These are phyloP conservation scores for Dallia pectoralis DNA, from an alignment of 2,797 vertebrate species.

Conservation along the genomic window DNA sequence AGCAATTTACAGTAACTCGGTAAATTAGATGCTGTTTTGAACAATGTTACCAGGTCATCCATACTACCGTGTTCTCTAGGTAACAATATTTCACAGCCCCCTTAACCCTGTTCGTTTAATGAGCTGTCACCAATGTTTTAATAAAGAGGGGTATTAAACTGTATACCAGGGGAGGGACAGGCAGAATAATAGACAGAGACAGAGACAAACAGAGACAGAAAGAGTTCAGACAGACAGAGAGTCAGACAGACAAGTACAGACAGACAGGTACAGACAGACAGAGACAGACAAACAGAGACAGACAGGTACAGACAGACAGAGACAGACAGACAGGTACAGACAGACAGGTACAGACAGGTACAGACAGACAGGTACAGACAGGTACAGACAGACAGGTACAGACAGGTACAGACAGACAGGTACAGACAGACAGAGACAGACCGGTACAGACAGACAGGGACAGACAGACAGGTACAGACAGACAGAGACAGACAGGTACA, in stretches of 20 bases:
- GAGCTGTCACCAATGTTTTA: not conserved
- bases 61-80: not conserved
- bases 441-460: not conserved
- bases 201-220: not conserved
- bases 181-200: not conserved
- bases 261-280: not conserved
- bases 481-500: constrained; percentile 14
- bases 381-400: not conserved
- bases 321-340: not conserved
- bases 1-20: not conserved
- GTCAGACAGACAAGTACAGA: not conserved
- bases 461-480: constrained; percentile 13
- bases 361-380: constrained; percentile 6
- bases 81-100: not conserved
- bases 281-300: not conserved
- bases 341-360: constrained; percentile 3
- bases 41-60: constrained; percentile 3
- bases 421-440: not conserved
- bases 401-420: not conserved
- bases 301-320: not conserved
- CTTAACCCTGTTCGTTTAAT: constrained; percentile 19
- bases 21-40: constrained; percentile 33
- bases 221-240: not conserved
- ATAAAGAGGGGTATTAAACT: not conserved
- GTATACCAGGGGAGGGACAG: not conserved